A percentile compares a stretch with the other conserved stretches of the same genome.
phyloP scores from a whole-genome alignment of 2,797 vertebrate genomes.

The Anguilla marmorata region DNA sequence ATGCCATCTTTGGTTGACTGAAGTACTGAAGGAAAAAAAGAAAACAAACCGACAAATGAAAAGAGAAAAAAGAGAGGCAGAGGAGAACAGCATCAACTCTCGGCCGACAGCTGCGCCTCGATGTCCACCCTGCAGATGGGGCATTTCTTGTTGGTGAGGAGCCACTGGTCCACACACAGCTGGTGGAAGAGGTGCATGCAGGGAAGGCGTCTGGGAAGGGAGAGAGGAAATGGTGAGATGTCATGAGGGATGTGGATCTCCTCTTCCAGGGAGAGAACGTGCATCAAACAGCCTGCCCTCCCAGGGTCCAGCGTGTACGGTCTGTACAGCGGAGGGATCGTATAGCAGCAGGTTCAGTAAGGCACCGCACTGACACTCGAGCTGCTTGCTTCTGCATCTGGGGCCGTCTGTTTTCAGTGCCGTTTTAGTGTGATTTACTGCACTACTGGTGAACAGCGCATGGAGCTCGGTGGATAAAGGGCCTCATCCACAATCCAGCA shows the following conservation, averaged over 20 bases:
- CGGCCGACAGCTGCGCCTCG: conserved; percentile 96
- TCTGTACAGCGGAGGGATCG: not conserved
- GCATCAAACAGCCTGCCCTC: not conserved
- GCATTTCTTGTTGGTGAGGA: conserved; percentile 99
- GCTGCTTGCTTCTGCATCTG: not conserved
- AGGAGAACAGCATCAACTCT: conserved; percentile 93
- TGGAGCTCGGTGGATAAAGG: not conserved
- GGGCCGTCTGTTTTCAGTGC: not conserved
- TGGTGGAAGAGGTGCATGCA: conserved; percentile 99
- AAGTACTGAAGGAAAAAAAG: conserved; percentile 87
- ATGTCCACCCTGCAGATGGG: conserved; percentile 99
- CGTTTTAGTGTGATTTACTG: not conserved
- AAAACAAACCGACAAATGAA: conserved; percentile 74
- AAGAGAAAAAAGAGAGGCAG: conserved; percentile 39
- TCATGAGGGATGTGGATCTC: not conserved
- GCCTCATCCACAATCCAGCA: not conserved
- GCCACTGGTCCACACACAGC: conserved; percentile 98
- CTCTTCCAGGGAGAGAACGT: not conserved
- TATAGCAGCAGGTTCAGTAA: not conserved
- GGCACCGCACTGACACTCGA: not conserved
- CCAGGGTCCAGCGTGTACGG: not conserved
- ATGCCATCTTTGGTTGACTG: conserved; percentile 99
- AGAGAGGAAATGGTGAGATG: conserved; percentile 20
- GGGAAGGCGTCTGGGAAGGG: conserved; percentile 85
- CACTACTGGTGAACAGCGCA: not conserved